Percentiles rank a stretch among this genome's conserved stretches.
Conservation (phyloP, 2,797 vertebrate species). For the Sebastes aleutianus region DNA sequence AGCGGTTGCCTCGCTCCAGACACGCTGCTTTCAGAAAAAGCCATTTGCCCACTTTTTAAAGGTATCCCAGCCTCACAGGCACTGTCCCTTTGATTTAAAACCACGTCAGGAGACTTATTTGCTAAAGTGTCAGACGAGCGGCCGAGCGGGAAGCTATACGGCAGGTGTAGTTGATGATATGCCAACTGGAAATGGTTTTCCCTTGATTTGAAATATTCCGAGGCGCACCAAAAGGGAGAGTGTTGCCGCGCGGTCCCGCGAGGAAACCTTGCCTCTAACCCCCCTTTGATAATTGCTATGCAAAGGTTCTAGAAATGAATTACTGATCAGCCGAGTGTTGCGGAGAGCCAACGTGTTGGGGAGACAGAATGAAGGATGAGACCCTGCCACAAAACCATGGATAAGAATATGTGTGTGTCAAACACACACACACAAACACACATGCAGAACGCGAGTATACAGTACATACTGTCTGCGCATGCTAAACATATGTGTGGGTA, state of each 20-base stretch:
- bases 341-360: conserved; percentile 82
- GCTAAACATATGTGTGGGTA: conserved; percentile 12
- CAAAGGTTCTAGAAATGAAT: conserved; percentile 87
- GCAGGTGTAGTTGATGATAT: conserved; percentile 79
- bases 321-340: conserved; percentile 89
- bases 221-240: conserved; percentile 61
- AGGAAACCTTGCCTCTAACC: conserved; percentile 83
- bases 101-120: conserved; percentile 75
- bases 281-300: conserved; percentile 89
- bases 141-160: conserved; percentile 70
- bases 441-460: not conserved
- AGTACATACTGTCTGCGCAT: not conserved
- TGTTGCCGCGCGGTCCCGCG: conserved; percentile 47
- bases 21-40: conserved; percentile 57
- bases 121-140: conserved; percentile 74
- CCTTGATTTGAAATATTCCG: conserved; percentile 77
- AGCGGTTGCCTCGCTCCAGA: conserved; percentile 41
- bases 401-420: conserved; percentile 45
- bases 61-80: conserved; percentile 61
- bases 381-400: conserved; percentile 56
- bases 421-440: conserved; percentile 4
- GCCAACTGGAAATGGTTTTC: conserved; percentile 77
- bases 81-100: conserved; percentile 77
- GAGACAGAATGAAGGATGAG: conserved; percentile 84
- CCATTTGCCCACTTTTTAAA: conserved; percentile 70